phyloP scores from a whole-genome alignment of 2,113 vertebrate species.

The Ptilorrhoa leucosticta region DNA sequence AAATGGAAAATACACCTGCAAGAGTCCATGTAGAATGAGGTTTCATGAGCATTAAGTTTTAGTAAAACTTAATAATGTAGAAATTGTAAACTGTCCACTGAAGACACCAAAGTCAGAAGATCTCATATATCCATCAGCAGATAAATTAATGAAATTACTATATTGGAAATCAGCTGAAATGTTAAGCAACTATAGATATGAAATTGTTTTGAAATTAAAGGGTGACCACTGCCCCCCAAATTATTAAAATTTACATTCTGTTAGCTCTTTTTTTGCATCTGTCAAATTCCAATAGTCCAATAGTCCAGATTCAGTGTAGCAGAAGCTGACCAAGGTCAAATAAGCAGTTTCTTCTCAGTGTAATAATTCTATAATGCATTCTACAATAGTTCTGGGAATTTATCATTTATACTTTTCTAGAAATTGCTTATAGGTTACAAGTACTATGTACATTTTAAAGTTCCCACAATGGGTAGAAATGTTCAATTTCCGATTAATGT shows the following conservation, averaged over 20 bases:
- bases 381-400: not conserved
- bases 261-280: not conserved
- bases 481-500: not conserved
- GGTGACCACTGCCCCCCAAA: not conserved
- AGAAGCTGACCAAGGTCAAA: not conserved
- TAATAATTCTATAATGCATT: not conserved
- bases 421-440: not conserved
- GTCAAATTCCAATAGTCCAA: not conserved
- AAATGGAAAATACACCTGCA: not conserved
- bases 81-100: not conserved
- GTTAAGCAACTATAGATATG: not conserved
- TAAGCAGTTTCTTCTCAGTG: not conserved
- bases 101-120: not conserved
- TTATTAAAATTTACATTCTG: not conserved
- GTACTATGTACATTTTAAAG: not conserved
- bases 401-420: not conserved
- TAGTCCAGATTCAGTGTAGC: not conserved
- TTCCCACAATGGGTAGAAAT: not conserved
- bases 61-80: not conserved
- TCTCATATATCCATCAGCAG: not conserved
- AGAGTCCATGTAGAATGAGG: accelerated
- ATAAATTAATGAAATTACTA: not conserved
- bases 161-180: not conserved
- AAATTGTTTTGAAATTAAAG: not conserved
- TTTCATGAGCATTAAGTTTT: not conserved